Conservation (phyloP, 2,797 vertebrate genomes). For the Amazonetta brasiliensis region DNA sequence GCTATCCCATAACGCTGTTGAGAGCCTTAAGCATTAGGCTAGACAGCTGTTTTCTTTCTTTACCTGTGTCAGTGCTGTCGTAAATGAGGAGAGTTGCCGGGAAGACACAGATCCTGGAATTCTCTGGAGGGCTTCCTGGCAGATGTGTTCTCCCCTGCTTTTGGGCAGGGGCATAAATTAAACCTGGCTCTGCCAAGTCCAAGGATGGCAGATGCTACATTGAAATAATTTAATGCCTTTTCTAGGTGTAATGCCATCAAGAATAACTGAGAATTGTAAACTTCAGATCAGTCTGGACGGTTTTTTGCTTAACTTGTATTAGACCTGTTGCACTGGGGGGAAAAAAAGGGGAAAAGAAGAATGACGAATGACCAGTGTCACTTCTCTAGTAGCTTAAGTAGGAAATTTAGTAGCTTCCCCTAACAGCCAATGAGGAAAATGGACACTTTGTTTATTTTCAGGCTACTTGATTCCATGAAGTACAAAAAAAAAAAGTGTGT, state of each 20-base stretch:
- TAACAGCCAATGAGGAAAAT: background rate
- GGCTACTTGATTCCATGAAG: background rate
- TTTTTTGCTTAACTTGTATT: background rate
- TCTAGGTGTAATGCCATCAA: background rate
- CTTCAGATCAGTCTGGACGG: background rate
- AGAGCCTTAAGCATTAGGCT: background rate
- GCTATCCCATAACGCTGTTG: background rate
- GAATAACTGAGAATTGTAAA: background rate
- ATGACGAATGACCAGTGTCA: background rate
- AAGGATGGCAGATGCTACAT: background rate
- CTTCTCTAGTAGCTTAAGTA: background rate
- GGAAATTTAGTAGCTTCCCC: no score
- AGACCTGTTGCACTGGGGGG: background rate
- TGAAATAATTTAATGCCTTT: background rate
- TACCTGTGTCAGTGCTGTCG: background rate
- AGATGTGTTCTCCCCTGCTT: background rate
- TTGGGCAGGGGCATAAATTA: background rate
- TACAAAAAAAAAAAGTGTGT: background rate
- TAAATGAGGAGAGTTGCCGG: background rate
- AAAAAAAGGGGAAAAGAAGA: background rate
- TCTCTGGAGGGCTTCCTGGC: background rate
- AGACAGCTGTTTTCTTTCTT: background rate
- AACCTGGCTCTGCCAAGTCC: background rate
- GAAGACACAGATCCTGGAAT: no score
- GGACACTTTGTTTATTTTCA: background rate